Conservation (phyloP, 2,888 invertebrate species). For the Trichacis sp. region DNA sequence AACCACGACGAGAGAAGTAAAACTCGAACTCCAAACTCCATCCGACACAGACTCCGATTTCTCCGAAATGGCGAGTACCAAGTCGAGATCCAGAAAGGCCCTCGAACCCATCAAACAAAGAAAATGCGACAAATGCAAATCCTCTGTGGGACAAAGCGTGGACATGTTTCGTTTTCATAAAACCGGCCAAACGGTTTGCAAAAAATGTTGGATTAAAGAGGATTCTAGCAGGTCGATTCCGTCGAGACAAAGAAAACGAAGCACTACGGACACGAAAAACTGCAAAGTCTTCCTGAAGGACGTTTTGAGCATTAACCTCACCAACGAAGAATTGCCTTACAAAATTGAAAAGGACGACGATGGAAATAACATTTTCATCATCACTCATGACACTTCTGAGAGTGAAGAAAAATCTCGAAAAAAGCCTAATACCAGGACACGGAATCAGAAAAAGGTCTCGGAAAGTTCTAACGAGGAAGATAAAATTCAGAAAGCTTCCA, state of each 20-base stretch:
- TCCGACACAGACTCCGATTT: slow-evolving; percentile 50
- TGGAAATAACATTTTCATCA: slow-evolving; percentile 45
- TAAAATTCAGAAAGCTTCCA: no score
- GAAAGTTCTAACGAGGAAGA: no score
- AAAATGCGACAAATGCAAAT: slow-evolving; percentile 53
- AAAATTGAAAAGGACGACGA: slow-evolving; percentile 48
- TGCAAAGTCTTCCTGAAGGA: slow-evolving; percentile 62
- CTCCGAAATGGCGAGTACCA: slow-evolving; percentile 12
- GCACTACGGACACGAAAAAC: slow-evolving; percentile 45
- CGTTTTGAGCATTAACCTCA: slow-evolving; percentile 41
- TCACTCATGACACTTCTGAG: slow-evolving; percentile 48
- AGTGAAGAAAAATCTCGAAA: slow-evolving; percentile 26
- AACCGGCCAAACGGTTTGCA: slow-evolving; percentile 58
- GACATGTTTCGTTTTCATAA: slow-evolving; percentile 56
- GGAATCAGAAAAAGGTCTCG: not conserved
- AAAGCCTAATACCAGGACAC: slow-evolving; percentile 10
- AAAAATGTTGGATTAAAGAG: slow-evolving; percentile 55
- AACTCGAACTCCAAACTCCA: slow-evolving; percentile 33
- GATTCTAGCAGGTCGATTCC: slow-evolving; percentile 44
- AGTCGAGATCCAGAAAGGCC: not conserved
- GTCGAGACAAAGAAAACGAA: slow-evolving; percentile 12
- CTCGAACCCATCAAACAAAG: slow-evolving; percentile 2
- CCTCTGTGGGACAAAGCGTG: slow-evolving; percentile 39
- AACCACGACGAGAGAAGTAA: slow-evolving; percentile 48
- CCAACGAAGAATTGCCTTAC: slow-evolving; percentile 33